Base-by-base conservation (phyloP, 2,113 vertebrate genomes). In the Dascyllus trimaculatus region DNA sequence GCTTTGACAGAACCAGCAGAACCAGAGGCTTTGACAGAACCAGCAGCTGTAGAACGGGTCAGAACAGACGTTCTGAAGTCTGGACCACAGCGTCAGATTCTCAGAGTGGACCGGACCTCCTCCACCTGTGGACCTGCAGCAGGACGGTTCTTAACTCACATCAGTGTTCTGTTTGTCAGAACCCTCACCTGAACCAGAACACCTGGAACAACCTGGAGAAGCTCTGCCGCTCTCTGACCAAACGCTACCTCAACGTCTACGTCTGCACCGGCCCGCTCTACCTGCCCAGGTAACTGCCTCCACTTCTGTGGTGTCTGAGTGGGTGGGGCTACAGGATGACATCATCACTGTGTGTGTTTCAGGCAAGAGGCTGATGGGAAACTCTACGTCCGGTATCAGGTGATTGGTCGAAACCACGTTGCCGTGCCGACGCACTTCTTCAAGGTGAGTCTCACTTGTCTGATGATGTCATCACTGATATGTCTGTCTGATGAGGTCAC, bases 391-490 rank as follows among this genome's bases (percentile, higher is more conserved):
- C 96, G 94, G 69, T 99, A 99, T 85, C 96, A 98, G 82, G 98
- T 99, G 11, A 94, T 99, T 0, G 98, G 98, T 45, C 91, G 85
- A 81, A 99, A 97, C 92, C 94, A 97, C 0, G 95, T 99, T 8
- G 97, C 98, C 0, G 98, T 99, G 67, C 98, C 98, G 2, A 99
- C 98, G 0, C 98, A 99, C 85, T 98, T 99, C 92, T 99, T 99
- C 92, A 99, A 99, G 91, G 92, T 92, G 52, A 75, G 81, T 48
- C 0, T 5, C 13, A 5, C 11, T 19, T 25, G 9, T n/a, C 0
- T 1, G 25, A 14, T 59, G 63, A n/a, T 26, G 51, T 69, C 48
- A 62, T 8, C 46, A 22, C 9, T 3, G 25, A 43, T 15, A 2
- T 10, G 32, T 35, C 32, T 35, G 32, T 35, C 7, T 22, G 21